A percentile compares a stretch with the other conserved stretches of the same genome.
phyloP scores from a whole-genome alignment of 2,888 invertebrate genomes.

The Slavum lentiscoides region DNA sequence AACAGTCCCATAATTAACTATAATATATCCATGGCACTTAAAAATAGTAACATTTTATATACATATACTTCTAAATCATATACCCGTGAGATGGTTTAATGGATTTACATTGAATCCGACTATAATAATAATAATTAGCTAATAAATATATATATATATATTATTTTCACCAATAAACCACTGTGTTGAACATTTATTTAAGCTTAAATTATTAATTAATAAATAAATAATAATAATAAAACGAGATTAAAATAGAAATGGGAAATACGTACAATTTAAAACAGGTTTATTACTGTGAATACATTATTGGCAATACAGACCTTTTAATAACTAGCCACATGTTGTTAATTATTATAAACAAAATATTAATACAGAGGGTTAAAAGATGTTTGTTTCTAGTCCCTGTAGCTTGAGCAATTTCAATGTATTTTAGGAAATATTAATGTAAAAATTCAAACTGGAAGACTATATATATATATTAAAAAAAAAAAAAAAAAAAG shows the following conservation, averaged over 20 bases:
- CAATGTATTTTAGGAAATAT: slow-evolving; percentile 4
- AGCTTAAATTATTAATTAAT: not conserved
- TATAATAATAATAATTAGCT: not conserved
- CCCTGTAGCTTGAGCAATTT: slow-evolving; percentile 22
- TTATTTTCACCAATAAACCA: slow-evolving; percentile 14
- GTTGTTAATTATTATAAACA: not conserved
- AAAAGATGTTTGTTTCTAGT: slow-evolving; percentile 7
- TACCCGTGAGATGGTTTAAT: slow-evolving; percentile 7
- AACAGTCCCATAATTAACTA: slow-evolving; percentile 46
- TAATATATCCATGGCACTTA: slow-evolving; percentile 50
- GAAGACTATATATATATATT: slow-evolving; percentile 23
- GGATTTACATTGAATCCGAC: not conserved
- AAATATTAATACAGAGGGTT: not conserved
- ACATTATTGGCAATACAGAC: not conserved
- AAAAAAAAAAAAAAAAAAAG: not conserved
- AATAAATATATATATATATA: slow-evolving; percentile 8
- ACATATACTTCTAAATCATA: not conserved
- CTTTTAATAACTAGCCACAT: not conserved
- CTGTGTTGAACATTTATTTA: slow-evolving; percentile 3
- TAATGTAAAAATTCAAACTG: not conserved
- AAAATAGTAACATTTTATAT: slow-evolving; percentile 40
- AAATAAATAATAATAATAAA: not conserved
- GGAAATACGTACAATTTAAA: slow-evolving; percentile 5
- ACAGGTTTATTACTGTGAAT: slow-evolving; percentile 17
- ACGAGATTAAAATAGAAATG: not conserved